phyloP scores from a whole-genome alignment of 2,113 vertebrate genomes.

The Phaethornis superciliosus region DNA sequence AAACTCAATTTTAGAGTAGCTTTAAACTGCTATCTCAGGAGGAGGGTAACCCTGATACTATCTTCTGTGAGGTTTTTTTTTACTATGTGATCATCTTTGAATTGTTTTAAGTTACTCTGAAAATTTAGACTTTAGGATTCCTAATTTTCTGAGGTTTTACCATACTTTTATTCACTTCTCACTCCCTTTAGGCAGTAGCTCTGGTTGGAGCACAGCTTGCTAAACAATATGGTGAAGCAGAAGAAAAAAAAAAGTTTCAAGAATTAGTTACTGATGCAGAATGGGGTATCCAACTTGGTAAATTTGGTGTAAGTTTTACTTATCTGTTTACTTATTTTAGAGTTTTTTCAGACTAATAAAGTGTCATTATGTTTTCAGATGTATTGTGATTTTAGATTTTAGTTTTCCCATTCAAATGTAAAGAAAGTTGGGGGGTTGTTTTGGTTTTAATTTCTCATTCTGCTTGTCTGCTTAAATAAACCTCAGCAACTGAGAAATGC shows the following conservation, averaged over 20 bases:
- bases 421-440: background rate
- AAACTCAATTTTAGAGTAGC: background rate
- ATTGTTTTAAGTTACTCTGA: background rate
- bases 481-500: background rate
- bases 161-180: background rate
- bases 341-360: background rate
- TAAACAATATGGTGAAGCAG: constrained; percentile 73
- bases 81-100: background rate
- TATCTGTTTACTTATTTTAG: background rate
- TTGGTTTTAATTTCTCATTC: background rate
- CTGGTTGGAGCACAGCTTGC: constrained; percentile 87
- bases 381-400: background rate
- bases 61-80: background rate
- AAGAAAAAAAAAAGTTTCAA: constrained; percentile 82
- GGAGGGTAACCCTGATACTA: background rate
- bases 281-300: constrained; percentile 89
- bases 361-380: background rate
- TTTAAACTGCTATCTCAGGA: background rate
- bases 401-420: background rate
- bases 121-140: background rate
- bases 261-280: constrained; percentile 86
- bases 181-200: constrained; percentile 83
- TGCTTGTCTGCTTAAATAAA: background rate
- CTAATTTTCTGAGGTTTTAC: background rate
- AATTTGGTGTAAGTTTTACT: constrained; percentile 82